phyloP scores from a whole-genome alignment of 2,113 vertebrate species.

The Serinus canaria region DNA sequence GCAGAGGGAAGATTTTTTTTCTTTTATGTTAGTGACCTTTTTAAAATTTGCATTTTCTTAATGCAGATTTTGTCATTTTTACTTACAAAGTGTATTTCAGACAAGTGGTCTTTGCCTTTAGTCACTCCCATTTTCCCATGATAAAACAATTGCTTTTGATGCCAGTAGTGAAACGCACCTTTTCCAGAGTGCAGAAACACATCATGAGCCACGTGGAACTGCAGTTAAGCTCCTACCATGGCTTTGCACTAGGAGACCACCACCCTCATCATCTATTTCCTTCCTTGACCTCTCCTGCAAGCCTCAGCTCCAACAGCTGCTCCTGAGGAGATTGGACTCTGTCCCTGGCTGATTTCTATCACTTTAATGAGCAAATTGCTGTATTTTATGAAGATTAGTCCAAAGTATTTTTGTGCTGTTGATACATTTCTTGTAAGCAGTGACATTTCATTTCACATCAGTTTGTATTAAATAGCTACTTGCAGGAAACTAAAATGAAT shows the following conservation, averaged over 20 bases:
- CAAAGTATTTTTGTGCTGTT: background rate
- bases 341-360: background rate
- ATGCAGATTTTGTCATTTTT: background rate
- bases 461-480: background rate
- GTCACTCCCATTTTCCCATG: background rate
- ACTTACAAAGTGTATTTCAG: background rate
- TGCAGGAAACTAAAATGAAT: constrained; percentile 19
- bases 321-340: background rate
- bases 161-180: background rate
- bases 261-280: background rate
- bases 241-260: background rate
- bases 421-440: background rate
- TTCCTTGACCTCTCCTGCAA: background rate
- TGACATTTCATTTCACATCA: background rate
- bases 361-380: background rate
- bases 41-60: background rate
- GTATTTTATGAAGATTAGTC: background rate
- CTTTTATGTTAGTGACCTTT: background rate
- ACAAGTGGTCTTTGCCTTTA: background rate
- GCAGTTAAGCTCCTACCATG: background rate
- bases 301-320: background rate
- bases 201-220: background rate
- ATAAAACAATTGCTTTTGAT: background rate
- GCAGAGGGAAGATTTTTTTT: background rate
- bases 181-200: background rate